These are phyloP conservation scores for Odontomachus brunneus DNA, from an alignment of 1,140 invertebrate genomes.

Conservation along the genomic window DNA sequence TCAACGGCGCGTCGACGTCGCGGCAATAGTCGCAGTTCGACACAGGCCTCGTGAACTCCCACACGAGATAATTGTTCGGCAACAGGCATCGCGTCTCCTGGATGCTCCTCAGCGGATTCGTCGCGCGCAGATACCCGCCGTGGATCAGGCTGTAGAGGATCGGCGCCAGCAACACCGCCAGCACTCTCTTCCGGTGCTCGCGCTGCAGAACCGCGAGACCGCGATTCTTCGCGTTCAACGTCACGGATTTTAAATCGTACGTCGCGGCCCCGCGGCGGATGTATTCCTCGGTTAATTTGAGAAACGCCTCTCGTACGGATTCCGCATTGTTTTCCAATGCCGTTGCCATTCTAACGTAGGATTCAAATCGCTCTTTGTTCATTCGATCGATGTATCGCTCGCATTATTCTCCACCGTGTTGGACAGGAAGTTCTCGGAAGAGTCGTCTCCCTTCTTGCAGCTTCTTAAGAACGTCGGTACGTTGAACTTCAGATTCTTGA, in stretches of 20 bases:
- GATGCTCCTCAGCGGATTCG: slow-evolving; percentile 63
- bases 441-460: too few species aligned
- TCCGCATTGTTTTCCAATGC: slow-evolving; percentile 58
- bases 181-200: slow-evolving; percentile 54
- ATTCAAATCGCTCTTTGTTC: background rate
- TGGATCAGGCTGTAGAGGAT: slow-evolving; percentile 62
- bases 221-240: slow-evolving; percentile 25
- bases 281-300: slow-evolving; percentile 70
- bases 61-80: slow-evolving; percentile 93
- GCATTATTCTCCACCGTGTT: background rate
- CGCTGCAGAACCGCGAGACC: slow-evolving; percentile 13
- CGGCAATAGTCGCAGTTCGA: slow-evolving; percentile 92
- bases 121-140: slow-evolving; percentile 49
- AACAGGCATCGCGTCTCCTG: slow-evolving; percentile 89
- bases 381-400: slow-evolving; percentile 1
- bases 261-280: slow-evolving; percentile 68
- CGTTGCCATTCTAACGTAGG: slow-evolving; percentile 61
- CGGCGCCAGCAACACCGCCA: slow-evolving; percentile 63
- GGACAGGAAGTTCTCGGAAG: too few species aligned
- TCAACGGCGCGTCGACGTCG: slow-evolving; percentile 86
- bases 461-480: too few species aligned
- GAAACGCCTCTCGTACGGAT: slow-evolving; percentile 72
- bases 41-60: slow-evolving; percentile 94
- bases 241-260: slow-evolving; percentile 66
- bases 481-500: too few species aligned